Conservation (phyloP, 2,113 vertebrate genomes). For the Rhinolophus ferrumequinum region DNA sequence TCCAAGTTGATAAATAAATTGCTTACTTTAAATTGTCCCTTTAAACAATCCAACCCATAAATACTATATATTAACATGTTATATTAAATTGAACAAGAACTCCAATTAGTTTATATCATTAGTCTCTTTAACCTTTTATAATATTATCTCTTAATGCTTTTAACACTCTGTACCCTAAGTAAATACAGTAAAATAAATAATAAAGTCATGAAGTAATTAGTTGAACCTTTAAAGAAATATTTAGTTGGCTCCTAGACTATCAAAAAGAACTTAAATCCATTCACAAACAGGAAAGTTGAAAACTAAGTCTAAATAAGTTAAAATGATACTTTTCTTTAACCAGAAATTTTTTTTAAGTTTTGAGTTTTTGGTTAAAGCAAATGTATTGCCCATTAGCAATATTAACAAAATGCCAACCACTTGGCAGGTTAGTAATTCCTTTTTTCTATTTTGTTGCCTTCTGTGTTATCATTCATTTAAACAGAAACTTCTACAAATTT, state of each 20-base stretch:
- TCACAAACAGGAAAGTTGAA: conserved; percentile 46
- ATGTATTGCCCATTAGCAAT: background rate
- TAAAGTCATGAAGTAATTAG: conserved; percentile 43
- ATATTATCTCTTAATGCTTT: conserved; percentile 41
- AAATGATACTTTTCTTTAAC: conserved; percentile 29
- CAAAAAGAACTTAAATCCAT: conserved; percentile 44
- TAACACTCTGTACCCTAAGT: conserved; percentile 35
- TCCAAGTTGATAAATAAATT: conserved; percentile 40
- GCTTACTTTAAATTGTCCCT: conserved; percentile 23
- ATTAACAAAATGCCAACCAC: background rate
- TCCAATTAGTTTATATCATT: conserved; percentile 54
- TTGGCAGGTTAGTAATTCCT: background rate
- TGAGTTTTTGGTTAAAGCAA: background rate
- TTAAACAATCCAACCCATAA: conserved; percentile 59
- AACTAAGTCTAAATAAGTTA: conserved; percentile 44
- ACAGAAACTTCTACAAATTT: background rate
- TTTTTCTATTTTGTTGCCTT: background rate
- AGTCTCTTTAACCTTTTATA: conserved; percentile 41
- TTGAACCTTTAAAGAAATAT: conserved; percentile 51
- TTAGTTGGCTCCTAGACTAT: conserved; percentile 63
- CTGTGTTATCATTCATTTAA: background rate
- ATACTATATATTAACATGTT: conserved; percentile 43
- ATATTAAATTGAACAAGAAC: conserved; percentile 55
- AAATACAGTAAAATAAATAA: conserved; percentile 66
- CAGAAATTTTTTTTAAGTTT: background rate